Base-by-base conservation (phyloP, 2,888 invertebrate genomes). In the Nemotelus nigrinus region DNA sequence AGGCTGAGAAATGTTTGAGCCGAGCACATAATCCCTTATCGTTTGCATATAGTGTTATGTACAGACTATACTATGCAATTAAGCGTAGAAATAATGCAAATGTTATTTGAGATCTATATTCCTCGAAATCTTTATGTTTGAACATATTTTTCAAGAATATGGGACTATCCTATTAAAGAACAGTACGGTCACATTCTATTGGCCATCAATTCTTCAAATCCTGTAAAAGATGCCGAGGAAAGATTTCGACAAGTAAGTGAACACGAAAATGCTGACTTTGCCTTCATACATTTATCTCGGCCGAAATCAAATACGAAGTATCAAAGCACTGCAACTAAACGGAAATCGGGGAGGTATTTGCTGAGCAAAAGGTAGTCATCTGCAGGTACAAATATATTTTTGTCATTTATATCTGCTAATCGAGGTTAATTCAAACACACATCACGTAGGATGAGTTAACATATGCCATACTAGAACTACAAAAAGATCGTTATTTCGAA, bases 141-240 rank as follows among this genome's bases (percentile, higher is more conserved):
- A 25, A 25, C 45, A 10, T 6, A 43, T 55, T 3, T 8, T 72
- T 68, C 41, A 64, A 89, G 96, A 5, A 95, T 96, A 0, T 96
- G 96, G 96, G 96, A 97, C 82, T 97, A 97, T 85, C 97, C 97
- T 0, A 94, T 97, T 80, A 92, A 94, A 80, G 96, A 97, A 84
- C 96, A 96, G 85, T 97, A 95, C 83, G 96, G 95, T 0, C 94
- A 95, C 82, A 96, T 97, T 80, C 87, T 96, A 7, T 87, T 94
- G 39, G 93, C 95, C 10, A 96, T 97, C 65, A 92, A 93, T 80
- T 91, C 92, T 79, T 93, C 95, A 1, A 92, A 91, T 41, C 93
- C 95, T 0, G 93, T 96, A 0, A 84, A 87, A 2, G 90, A 90
- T 80, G 92, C 93, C 0, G 87, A 88, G 10, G 92, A 93, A 78